phyloP scores from a whole-genome alignment of 2,797 vertebrate species.

The Nyctalus aviator region DNA sequence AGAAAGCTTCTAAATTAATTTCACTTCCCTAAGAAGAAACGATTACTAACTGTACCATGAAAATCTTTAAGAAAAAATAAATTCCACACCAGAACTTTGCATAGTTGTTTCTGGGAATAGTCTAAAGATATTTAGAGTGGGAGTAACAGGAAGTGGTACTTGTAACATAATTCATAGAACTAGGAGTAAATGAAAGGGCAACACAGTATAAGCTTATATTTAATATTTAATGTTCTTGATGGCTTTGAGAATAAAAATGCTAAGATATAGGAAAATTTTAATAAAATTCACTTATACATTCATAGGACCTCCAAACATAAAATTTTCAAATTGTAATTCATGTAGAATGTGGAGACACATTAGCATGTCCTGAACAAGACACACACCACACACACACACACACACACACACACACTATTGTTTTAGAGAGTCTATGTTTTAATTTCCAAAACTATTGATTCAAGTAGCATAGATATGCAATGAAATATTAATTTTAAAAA shows the following conservation, averaged over 20 bases:
- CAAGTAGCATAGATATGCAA: conserved; percentile 5
- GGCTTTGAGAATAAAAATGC: conserved; percentile 20
- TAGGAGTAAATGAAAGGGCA: neutral
- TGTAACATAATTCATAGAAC: neutral
- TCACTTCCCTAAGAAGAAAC: neutral
- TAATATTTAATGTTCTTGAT: conserved; percentile 16
- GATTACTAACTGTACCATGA: conserved; percentile 1
- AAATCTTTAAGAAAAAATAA: conserved; percentile 54
- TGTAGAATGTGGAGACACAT: neutral
- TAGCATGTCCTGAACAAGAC: neutral
- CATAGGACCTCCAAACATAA: neutral
- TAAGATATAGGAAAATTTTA: conserved; percentile 9
- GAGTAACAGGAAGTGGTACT: neutral
- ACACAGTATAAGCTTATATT: neutral
- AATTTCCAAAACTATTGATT: conserved; percentile 35
- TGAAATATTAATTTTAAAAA: conserved; percentile 57
- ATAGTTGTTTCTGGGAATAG: conserved; percentile 9
- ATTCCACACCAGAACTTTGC: conserved; percentile 13
- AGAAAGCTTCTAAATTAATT: conserved; percentile 32
- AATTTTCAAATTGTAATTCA: conserved; percentile 42
- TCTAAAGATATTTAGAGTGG: neutral
- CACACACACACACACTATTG: neutral
- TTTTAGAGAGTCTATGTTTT: conserved; percentile 49
- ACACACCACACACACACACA: neutral
- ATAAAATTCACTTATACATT: conserved; percentile 2